Percentiles rank a stretch among this genome's conserved stretches.
These are phyloP conservation scores for Heliothis virescens DNA, from an alignment of 1,140 invertebrate species.

Conservation along the genomic window DNA sequence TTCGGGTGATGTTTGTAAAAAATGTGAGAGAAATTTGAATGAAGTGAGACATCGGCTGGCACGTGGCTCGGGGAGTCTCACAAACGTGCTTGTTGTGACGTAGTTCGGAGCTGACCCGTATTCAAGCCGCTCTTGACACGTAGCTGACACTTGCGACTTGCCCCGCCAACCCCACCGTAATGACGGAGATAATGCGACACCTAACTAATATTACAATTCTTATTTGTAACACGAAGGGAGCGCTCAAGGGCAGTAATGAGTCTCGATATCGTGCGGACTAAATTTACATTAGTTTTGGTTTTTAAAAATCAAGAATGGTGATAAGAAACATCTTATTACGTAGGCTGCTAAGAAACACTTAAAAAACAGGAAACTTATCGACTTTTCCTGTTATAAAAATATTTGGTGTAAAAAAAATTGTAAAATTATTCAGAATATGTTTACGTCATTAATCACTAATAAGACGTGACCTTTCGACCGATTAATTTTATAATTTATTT, in stretches of 20 bases:
- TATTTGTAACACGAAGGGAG: neutral
- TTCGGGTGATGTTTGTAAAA: neutral
- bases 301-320: too few species aligned
- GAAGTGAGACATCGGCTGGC: constrained; percentile 12
- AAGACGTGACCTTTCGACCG: neutral
- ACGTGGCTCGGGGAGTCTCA: constrained; percentile 15
- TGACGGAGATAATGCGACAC: constrained; percentile 21
- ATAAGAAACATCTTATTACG: neutral
- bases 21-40: constrained; percentile 22
- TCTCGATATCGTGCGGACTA: too few species aligned
- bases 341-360: neutral
- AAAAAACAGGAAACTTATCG: constrained; percentile 9
- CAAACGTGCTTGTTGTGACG: constrained; percentile 36
- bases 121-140: constrained; percentile 35
- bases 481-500: neutral
- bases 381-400: constrained; percentile 6
- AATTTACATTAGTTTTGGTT: too few species aligned
- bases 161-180: constrained; percentile 19
- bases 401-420: constrained; percentile 1
- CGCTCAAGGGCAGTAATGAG: neutral
- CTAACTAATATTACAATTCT: constrained; percentile 8
- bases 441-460: constrained; percentile 19
- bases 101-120: constrained; percentile 22
- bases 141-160: constrained; percentile 27
- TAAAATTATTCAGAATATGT: neutral